Conservation (phyloP, 37 sponge, comb jelly and placozoan genomes). For the Spongilla lacustris region DNA sequence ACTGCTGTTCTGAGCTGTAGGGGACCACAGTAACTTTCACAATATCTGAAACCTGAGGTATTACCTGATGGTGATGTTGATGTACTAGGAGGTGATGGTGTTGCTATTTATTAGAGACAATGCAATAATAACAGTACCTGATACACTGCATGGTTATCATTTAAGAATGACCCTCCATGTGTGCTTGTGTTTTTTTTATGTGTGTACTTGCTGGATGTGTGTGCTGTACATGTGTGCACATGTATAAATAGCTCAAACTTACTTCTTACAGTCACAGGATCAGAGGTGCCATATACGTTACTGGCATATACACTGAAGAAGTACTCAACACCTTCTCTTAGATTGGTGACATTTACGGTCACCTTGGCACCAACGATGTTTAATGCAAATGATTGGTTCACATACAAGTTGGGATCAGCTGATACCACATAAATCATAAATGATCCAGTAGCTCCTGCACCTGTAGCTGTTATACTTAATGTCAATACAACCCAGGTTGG, state of each 20-base stretch:
- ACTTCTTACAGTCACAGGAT: not conserved
- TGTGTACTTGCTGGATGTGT: too few relatives aligned
- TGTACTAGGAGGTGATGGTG: too few relatives aligned
- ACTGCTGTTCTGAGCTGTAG: too few relatives aligned
- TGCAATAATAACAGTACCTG: too few relatives aligned
- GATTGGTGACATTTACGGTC: not conserved
- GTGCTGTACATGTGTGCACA: too few relatives aligned
- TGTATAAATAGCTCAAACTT: not conserved
- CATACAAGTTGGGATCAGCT: not conserved
- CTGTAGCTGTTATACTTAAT: not conserved
- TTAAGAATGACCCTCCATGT: too few relatives aligned
- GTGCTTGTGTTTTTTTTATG: too few relatives aligned
- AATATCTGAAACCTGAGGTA: too few relatives aligned
- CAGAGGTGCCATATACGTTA: not conserved
- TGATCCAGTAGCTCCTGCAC: not conserved
- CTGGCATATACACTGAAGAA: not conserved
- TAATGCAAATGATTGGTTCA: not conserved
- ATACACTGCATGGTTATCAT: too few relatives aligned
- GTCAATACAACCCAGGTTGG: not conserved
- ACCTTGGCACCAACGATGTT: not conserved
- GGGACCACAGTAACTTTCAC: too few relatives aligned
- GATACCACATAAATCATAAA: not conserved
- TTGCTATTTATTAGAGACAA: too few relatives aligned
- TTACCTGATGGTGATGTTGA: too few relatives aligned
- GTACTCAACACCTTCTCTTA: not conserved